These are phyloP conservation scores for Tragulus kanchil DNA, from an alignment of 2,113 vertebrate genomes.

Conservation along the genomic window DNA sequence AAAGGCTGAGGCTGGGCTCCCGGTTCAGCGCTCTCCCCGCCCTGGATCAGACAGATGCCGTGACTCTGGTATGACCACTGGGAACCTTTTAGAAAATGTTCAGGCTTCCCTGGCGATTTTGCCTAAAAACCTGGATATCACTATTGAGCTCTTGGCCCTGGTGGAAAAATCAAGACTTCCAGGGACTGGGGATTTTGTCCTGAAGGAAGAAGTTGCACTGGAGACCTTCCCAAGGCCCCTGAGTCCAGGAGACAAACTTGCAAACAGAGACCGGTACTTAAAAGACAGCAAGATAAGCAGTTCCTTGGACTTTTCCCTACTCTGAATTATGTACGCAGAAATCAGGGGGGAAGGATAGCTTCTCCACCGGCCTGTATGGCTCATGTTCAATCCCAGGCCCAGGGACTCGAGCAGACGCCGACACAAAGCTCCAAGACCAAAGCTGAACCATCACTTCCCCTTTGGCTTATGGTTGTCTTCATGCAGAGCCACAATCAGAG, in stretches of 20 bases:
- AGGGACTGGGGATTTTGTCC: not conserved
- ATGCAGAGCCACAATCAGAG: conserved; percentile 66
- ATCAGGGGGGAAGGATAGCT: not conserved
- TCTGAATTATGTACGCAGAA: not conserved
- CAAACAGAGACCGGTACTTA: not conserved
- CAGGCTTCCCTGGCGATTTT: not conserved
- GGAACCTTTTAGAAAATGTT: not conserved
- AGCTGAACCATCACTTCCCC: conserved; percentile 14
- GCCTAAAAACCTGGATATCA: not conserved
- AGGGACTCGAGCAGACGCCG: not conserved
- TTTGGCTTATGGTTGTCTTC: conserved; percentile 67
- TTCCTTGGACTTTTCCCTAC: not conserved
- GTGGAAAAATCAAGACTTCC: not conserved
- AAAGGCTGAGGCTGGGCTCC: not conserved
- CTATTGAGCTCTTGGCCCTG: not conserved
- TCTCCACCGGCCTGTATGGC: not conserved
- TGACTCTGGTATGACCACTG: not conserved
- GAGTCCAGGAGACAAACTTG: not conserved
- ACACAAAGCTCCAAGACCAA: conserved; percentile 63
- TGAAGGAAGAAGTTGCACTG: not conserved
- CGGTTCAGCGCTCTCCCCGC: not conserved
- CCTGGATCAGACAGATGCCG: not conserved
- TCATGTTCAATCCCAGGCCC: not conserved
- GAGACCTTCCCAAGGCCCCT: too few relatives aligned
- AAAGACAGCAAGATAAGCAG: not conserved